Evolutionary conservation across 1,140 invertebrate species (phyloP).

Genomic region (Phenacoccus solenopsis): DNA sequence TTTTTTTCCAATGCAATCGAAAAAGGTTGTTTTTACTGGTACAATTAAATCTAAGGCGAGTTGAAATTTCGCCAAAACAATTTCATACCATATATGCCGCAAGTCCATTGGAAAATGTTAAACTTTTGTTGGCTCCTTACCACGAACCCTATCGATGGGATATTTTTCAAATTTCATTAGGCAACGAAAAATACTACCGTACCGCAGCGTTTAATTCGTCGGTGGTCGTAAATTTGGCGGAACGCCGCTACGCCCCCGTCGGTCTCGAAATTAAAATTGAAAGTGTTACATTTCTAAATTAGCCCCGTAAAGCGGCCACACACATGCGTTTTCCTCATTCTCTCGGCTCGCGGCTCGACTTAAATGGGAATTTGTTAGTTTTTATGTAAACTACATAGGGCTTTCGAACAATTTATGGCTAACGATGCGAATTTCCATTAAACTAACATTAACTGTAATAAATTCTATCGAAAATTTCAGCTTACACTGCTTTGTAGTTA

Average conservation of each 20-base stretch:
- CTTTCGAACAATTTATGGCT: not conserved
- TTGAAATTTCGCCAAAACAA: not conserved
- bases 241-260: not conserved
- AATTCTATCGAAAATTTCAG: not conserved
- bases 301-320: no score
- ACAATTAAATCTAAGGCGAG: not conserved
- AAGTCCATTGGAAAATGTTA: slow-evolving; percentile 6
- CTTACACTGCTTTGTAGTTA: not conserved
- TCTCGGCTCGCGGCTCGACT: no score
- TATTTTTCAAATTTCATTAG: not conserved
- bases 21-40: not conserved
- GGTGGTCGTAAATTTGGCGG: not conserved
- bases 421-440: slow-evolving; percentile 1
- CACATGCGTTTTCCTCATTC: no score
- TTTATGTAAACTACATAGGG: no score
- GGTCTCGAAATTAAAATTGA: not conserved
- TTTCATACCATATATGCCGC: not conserved
- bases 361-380: no score
- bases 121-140: not conserved
- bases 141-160: not conserved
- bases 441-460: not conserved
- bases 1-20: no score
- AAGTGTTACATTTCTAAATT: not conserved
- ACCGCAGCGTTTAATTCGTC: no score
- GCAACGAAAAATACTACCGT: not conserved